These are phyloP conservation scores for Orchesella cincta DNA, from an alignment of 1,140 invertebrate genomes.

Conservation along the genomic window DNA sequence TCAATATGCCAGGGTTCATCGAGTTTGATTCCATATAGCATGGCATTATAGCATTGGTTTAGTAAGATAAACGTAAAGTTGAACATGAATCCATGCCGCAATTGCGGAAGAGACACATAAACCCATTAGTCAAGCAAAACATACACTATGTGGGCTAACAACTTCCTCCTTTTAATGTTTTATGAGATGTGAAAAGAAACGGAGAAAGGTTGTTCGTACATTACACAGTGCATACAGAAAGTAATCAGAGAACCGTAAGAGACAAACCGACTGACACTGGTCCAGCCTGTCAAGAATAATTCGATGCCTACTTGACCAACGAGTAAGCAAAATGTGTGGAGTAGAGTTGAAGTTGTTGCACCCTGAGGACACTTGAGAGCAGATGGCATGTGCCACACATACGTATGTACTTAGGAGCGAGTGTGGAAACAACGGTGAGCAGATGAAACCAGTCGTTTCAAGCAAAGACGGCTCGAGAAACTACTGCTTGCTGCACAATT, in stretches of 20 bases:
- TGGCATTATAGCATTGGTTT: too few relatives aligned
- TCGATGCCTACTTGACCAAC: conserved; percentile 6
- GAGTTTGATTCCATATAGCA: neutral
- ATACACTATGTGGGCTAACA: neutral
- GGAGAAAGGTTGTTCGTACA: neutral
- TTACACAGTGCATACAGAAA: neutral
- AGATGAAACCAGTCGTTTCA: neutral
- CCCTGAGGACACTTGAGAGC: conserved; percentile 19
- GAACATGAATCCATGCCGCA: neutral
- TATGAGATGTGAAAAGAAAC: conserved; percentile 3
- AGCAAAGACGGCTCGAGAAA: neutral
- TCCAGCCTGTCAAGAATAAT: neutral
- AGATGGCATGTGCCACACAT: conserved; percentile 23
- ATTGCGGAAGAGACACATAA: conserved; percentile 1
- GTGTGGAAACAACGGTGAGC: neutral
- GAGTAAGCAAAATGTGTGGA: neutral
- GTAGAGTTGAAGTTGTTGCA: conserved; percentile 11
- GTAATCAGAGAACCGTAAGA: neutral
- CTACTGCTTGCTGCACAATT: neutral
- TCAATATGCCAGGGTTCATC: neutral
- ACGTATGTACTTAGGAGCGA: neutral
- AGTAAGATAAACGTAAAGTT: neutral
- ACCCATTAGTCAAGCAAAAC: conserved; percentile 15
- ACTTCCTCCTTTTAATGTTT: conserved; percentile 13
- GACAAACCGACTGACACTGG: neutral